Percentiles rank a stretch among this genome's conserved stretches.
These are phyloP conservation scores for Eciton burchellii DNA, from an alignment of 1,140 invertebrate genomes.

Conservation along the genomic window DNA sequence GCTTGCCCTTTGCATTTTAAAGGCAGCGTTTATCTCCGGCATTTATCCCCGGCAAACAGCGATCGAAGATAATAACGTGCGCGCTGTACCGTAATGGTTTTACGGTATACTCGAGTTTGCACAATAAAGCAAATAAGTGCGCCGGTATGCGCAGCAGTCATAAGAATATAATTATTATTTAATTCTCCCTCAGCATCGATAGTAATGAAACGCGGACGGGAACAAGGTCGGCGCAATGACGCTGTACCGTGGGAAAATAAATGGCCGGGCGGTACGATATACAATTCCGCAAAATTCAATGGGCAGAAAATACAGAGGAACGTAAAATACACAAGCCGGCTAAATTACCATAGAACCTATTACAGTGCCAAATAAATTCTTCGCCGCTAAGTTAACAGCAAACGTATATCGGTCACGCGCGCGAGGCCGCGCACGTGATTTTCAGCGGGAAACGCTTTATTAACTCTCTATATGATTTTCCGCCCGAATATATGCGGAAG, in stretches of 20 bases:
- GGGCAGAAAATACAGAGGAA: slow-evolving; percentile 52
- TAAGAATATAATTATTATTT: slow-evolving; percentile 30
- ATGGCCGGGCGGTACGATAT: slow-evolving; percentile 42
- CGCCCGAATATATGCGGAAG: slow-evolving; percentile 36
- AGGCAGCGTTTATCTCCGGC: no score
- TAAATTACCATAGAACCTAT: slow-evolving; percentile 45
- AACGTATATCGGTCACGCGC: background rate
- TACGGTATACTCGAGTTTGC: background rate
- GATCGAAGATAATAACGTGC: slow-evolving; percentile 18
- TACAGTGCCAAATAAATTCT: slow-evolving; percentile 54
- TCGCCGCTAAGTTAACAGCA: slow-evolving; percentile 56
- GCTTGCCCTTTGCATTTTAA: slow-evolving; percentile 29
- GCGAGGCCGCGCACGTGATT: slow-evolving; percentile 6
- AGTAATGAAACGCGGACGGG: slow-evolving; percentile 41
- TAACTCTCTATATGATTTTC: slow-evolving; percentile 54
- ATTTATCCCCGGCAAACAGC: slow-evolving; percentile 31
- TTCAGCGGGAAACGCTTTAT: slow-evolving; percentile 32
- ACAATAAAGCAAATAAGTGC: background rate
- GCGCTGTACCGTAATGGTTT: slow-evolving; percentile 34
- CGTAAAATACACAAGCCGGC: slow-evolving; percentile 46
- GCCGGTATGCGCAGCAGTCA: background rate
- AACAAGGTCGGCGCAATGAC: slow-evolving; percentile 23
- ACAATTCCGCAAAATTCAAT: slow-evolving; percentile 55
- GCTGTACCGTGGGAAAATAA: slow-evolving; percentile 51
- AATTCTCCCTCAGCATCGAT: slow-evolving; percentile 9